Conservation (phyloP, 2,888 invertebrate species). For the Lathronympha strigana region DNA sequence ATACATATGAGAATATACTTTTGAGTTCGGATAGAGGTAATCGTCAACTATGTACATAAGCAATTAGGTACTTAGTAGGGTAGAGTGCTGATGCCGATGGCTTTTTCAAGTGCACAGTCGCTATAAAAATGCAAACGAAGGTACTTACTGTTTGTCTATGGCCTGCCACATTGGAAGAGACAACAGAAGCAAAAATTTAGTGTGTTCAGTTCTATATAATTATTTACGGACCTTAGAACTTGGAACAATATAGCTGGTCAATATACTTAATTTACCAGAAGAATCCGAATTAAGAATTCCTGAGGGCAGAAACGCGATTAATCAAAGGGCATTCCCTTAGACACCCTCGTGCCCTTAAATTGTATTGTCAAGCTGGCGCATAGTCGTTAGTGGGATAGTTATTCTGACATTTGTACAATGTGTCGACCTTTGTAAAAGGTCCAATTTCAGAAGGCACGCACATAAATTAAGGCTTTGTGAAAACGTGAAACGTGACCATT, state of each 20-base stretch:
- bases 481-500: constrained; percentile 23
- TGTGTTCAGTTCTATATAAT: no score
- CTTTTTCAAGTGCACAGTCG: no score
- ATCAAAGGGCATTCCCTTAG: constrained; percentile 38
- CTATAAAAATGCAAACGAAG: no score
- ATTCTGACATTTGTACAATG: constrained; percentile 43
- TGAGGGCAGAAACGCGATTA: constrained; percentile 36
- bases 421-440: constrained; percentile 38
- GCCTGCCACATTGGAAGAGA: no score
- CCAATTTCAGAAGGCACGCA: constrained; percentile 30
- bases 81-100: no score
- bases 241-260: constrained; percentile 17
- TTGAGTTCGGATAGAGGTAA: no score
- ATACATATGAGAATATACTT: no score
- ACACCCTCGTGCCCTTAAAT: constrained; percentile 42
- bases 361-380: constrained; percentile 42
- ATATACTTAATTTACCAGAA: constrained; percentile 34
- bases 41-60: no score
- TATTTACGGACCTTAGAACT: constrained; percentile 16
- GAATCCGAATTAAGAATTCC: constrained; percentile 41
- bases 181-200: no score
- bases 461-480: constrained; percentile 29
- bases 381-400: constrained; percentile 41
- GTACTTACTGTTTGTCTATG: no score
- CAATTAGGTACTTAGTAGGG: no score